Base-by-base conservation (phyloP, 2,797 vertebrate genomes). In the Tangara arthus region DNA sequence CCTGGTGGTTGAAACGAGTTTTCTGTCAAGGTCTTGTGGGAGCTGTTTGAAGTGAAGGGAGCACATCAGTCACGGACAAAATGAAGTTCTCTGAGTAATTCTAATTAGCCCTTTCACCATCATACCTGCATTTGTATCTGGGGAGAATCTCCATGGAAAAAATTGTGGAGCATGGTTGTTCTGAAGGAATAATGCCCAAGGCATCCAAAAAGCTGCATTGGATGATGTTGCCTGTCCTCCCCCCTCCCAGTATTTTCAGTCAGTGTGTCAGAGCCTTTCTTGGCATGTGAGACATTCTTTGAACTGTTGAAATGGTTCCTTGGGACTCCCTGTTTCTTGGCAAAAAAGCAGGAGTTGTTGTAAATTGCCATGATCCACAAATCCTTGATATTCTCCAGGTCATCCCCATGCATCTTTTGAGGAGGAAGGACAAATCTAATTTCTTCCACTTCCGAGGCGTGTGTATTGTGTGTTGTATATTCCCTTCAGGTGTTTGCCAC, bases 151-250 rank as follows among this genome's bases (percentile, higher is more conserved):
- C 15, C 23, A 1, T 41, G 34, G 32, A 24, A 70, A 30, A 26
- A 41, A 11, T 9, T 23, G 24, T 71, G 52, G 6, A 66, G 14
- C 0, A 0, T 70, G 77, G 46, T 21, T 41, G 3, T 28, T 6
- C 13, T 39, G 35, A 53, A 60, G 28, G 12, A 37, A 53, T 81
- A 5, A 4, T 4, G 4, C 26, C 27, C 46, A 42, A 84, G 42
- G 53, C 63, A 41, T 21, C 11, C 15, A 3, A 15, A 86, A 80
- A 75, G 37, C 57, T 59, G 53, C 0, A 0, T 35, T 16, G 18
- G 52, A 46, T 80, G 47, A 13, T 61, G 35, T 19, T 39, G 19
- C 0, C 1, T 34, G 34, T 26, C 20, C 26, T 73, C 6, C 2
- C 7, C 75, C 10, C 7, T 59, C 9, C 5, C 10, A 3, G 11